These are phyloP conservation scores for Thermophis baileyi DNA, from an alignment of 2,113 vertebrate species.

Conservation along the genomic window DNA sequence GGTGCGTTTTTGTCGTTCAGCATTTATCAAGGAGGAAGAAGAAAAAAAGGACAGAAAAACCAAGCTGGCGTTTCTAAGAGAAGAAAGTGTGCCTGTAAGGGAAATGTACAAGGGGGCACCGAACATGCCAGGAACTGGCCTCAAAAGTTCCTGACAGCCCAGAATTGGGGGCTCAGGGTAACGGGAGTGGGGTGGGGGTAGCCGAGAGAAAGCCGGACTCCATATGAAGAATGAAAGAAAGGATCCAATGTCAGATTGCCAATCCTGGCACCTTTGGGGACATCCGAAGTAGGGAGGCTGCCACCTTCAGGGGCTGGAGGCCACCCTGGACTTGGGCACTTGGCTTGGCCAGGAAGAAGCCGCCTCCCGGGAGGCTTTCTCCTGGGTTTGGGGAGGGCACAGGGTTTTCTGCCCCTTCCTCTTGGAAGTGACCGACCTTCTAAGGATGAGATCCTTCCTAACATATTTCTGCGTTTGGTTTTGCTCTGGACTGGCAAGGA, in stretches of 20 bases:
- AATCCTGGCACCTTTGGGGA: no score
- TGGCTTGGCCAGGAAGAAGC: background rate
- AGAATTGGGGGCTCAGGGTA: background rate
- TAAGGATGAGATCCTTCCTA: background rate
- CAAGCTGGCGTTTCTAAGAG: background rate
- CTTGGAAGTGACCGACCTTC: background rate
- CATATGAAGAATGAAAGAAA: background rate
- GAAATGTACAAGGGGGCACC: background rate
- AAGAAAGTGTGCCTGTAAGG: background rate
- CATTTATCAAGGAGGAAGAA: background rate
- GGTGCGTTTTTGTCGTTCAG: background rate
- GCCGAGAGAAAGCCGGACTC: no score
- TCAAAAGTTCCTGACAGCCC: background rate
- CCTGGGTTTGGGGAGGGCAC: background rate
- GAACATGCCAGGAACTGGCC: background rate
- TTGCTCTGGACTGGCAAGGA: background rate
- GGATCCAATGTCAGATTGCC: background rate
- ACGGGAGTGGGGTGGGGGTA: accelerated
- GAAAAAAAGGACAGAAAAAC: background rate
- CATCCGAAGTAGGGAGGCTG: background rate
- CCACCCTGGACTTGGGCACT: background rate
- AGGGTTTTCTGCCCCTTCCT: background rate
- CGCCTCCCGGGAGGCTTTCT: background rate
- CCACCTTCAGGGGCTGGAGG: background rate
- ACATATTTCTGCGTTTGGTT: background rate